Evolutionary conservation across 2,888 invertebrate species (phyloP).

Genomic region (Athalia rosae): DNA sequence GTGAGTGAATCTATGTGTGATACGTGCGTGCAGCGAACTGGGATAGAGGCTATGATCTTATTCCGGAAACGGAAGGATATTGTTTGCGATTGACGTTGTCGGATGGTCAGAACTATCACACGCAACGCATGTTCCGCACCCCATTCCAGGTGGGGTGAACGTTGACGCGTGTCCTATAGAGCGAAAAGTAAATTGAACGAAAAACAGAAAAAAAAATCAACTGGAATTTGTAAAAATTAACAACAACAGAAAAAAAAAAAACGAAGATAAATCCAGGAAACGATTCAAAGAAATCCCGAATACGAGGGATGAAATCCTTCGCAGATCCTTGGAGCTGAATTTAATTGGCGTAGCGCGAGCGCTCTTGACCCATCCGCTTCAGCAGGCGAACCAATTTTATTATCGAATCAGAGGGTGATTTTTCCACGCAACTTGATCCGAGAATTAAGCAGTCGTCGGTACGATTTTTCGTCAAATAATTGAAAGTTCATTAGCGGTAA

Average conservation of each 20-base stretch:
- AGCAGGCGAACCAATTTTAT: neutral
- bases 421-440: neutral
- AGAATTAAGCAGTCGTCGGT: neutral
- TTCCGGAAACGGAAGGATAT: constrained; percentile 48
- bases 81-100: constrained; percentile 54
- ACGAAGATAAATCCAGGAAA: no score
- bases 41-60: constrained; percentile 35
- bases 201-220: no score
- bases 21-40: neutral
- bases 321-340: no score
- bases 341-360: no score
- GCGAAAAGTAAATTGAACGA: no score
- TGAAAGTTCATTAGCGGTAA: no score
- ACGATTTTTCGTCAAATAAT: neutral
- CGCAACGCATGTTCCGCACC: neutral
- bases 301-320: no score
- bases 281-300: no score
- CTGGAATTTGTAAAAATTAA: no score
- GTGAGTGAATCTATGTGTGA: neutral
- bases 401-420: neutral
- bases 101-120: constrained; percentile 46
- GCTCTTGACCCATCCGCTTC: neutral
- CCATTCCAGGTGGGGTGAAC: neutral
- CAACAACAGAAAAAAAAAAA: no score
- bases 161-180: no score